Evolutionary conservation across 1,140 invertebrate species (phyloP).

Genomic region (Asbolus verrucosus): DNA sequence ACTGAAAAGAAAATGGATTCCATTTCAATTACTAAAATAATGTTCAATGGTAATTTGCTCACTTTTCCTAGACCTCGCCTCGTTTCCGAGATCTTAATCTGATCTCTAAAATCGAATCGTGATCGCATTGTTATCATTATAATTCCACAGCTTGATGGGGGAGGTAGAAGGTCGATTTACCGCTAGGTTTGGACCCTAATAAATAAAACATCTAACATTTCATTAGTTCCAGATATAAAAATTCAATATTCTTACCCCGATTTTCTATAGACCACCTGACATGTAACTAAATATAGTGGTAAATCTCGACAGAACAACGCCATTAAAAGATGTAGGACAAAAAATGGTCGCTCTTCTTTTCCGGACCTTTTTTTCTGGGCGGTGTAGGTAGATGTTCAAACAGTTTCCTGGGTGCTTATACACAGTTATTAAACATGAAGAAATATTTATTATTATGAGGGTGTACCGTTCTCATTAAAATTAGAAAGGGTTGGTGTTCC

Average conservation of each 20-base stretch:
- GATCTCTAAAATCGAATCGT: too few relatives aligned
- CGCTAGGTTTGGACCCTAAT: slow-evolving; percentile 29
- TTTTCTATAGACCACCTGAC: slow-evolving; percentile 48
- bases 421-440: slow-evolving; percentile 27
- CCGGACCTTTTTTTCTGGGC: slow-evolving; percentile 4
- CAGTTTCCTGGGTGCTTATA: slow-evolving; percentile 16
- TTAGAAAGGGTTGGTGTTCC: background rate
- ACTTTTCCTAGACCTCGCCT: slow-evolving; percentile 1
- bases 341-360: slow-evolving; percentile 8
- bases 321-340: slow-evolving; percentile 15
- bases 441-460: slow-evolving; percentile 34
- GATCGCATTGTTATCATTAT: too few relatives aligned
- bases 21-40: slow-evolving; percentile 50
- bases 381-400: background rate
- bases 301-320: slow-evolving; percentile 38
- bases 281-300: slow-evolving; percentile 46
- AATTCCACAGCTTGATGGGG: too few relatives aligned
- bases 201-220: slow-evolving; percentile 47
- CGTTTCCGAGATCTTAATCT: too few relatives aligned
- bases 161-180: slow-evolving; percentile 33
- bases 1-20: slow-evolving; percentile 57
- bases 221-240: slow-evolving; percentile 36
- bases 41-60: slow-evolving; percentile 12
- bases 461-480: background rate
- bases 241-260: slow-evolving; percentile 3